A percentile compares a stretch with the other conserved stretches of the same genome.
Evolutionary conservation across 2,797 vertebrate genomes (phyloP).

Genomic region (Anabas testudineus): DNA sequence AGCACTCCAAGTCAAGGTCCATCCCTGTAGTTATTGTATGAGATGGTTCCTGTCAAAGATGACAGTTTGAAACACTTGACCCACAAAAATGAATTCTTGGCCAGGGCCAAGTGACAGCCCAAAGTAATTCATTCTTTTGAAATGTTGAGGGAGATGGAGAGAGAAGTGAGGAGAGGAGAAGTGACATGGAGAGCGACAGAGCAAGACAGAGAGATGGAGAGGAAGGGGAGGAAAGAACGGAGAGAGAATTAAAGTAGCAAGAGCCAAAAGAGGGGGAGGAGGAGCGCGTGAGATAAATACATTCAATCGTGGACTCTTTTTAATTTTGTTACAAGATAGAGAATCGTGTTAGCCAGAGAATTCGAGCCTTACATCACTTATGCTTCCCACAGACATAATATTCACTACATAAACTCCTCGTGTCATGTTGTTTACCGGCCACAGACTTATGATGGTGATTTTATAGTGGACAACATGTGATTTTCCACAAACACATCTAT

Average conservation of each 20-base stretch:
- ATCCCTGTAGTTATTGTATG: constrained; percentile 83
- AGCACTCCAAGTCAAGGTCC: constrained; percentile 80
- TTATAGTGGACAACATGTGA: no score
- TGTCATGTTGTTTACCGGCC: no score
- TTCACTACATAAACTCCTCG: no score
- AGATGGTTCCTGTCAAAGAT: constrained; percentile 86
- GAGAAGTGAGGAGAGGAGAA: constrained; percentile 67
- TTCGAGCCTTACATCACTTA: no score
- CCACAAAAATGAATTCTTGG: constrained; percentile 86
- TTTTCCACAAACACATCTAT: no score
- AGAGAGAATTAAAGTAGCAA: constrained; percentile 7
- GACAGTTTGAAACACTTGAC: constrained; percentile 87
- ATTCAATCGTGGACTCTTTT: not conserved
- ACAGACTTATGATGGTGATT: no score
- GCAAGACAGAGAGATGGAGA: constrained; percentile 63
- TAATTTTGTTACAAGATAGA: not conserved
- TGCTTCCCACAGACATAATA: no score
- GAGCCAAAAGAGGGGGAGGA: not conserved
- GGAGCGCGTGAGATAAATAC: not conserved
- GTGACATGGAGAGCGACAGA: constrained; percentile 69
- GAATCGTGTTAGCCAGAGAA: no score
- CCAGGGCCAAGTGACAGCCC: constrained; percentile 81
- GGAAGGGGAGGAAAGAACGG: constrained; percentile 33
- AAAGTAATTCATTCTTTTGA: constrained; percentile 85
- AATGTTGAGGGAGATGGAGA: constrained; percentile 76